Evolutionary conservation across 2,113 vertebrate genomes (phyloP).

Genomic region (Misgurnus mizolepis): DNA sequence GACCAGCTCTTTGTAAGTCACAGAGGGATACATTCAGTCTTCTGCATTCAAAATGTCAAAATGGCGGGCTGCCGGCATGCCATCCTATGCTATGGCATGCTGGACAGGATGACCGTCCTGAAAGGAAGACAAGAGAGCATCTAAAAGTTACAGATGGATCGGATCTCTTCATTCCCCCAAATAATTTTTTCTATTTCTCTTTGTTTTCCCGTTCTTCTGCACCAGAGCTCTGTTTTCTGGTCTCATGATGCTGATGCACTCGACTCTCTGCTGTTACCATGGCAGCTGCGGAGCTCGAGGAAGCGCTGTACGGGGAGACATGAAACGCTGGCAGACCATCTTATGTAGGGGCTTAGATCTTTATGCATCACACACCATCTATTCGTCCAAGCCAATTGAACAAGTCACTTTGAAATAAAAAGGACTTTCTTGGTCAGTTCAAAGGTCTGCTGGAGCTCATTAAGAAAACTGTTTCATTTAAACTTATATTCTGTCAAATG

Average conservation of each 20-base stretch:
- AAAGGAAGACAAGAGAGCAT: background rate
- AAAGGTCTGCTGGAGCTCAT: conserved; percentile 6
- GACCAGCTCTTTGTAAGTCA: background rate
- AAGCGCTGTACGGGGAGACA: conserved; percentile 34
- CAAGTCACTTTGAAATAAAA: conserved; percentile 33
- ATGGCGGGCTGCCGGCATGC: conserved; percentile 22
- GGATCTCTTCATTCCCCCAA: conserved; percentile 27
- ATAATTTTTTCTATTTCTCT: background rate
- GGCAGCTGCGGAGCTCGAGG: conserved; percentile 47
- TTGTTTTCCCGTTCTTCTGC: background rate
- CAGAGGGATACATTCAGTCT: conserved; percentile 4
- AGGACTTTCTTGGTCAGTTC: conserved; percentile 22
- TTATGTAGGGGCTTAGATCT: conserved; percentile 48
- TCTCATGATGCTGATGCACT: conserved; percentile 53
- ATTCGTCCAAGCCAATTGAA: conserved; percentile 28
- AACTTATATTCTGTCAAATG: background rate
- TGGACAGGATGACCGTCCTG: conserved; percentile 6
- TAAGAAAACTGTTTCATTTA: conserved; percentile 9
- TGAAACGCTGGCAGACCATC: conserved; percentile 35
- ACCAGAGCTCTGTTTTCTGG: conserved; percentile 54
- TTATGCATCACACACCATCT: conserved; percentile 16
- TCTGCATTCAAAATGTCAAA: conserved; percentile 47
- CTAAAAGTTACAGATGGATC: conserved; percentile 20
- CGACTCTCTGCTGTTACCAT: conserved; percentile 63
- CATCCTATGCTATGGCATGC: background rate